Evolutionary conservation across 2,888 invertebrate genomes (phyloP), one percentile per base, ranked within the genome.

Genomic region (Lycocerus yunnanus): DNA sequence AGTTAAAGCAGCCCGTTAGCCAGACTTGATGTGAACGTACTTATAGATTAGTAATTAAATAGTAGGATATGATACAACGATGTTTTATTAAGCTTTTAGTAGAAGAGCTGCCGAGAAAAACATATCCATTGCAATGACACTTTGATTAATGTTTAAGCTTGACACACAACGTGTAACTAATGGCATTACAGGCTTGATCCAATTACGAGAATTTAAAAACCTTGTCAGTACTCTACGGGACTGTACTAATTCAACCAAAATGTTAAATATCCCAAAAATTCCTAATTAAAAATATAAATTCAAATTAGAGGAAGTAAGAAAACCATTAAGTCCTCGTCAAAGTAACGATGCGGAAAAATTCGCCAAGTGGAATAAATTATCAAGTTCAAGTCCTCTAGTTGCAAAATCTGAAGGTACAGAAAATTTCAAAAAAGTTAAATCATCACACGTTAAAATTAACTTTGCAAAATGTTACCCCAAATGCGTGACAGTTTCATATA

Each of bases 321-420:
- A 16, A 63, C 61, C 18, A n/a, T 63, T 63, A 63, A 63, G 18
- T 63, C 61, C 20, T 63, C 61, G 20, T 63, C 20, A 63, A 18
- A 63, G n/a, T 63, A 63, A 18, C 61, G 61, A 63, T 63, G 61
- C 61, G 61, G 15, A 63, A 63, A 63, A 63, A 63, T 18, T n/a
- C n/a, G 6, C 43, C 43, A 43, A 43, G 43, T 43, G 43, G 43
- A 43, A 43, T 43, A 43, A 43, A 43, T 43, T n/a, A 43, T n/a
- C 43, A 43, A 43, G 43, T 43, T 43, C 43, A 43, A 43, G n/a
- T 43, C 43, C 43, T 6, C 2, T 8, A 27, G n/a, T 43, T 43
- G 43, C n/a, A 43, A 43, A n/a, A 43, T 43, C n/a, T 13, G n/a
- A n/a, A n/a, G n/a, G n/a, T 43, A 8, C 43, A 43, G 43, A 43